A percentile compares a stretch with the other conserved stretches of the same genome.
These are phyloP conservation scores for Rhincodon typus DNA, from an alignment of 2,797 vertebrate genomes.

Conservation along the genomic window DNA sequence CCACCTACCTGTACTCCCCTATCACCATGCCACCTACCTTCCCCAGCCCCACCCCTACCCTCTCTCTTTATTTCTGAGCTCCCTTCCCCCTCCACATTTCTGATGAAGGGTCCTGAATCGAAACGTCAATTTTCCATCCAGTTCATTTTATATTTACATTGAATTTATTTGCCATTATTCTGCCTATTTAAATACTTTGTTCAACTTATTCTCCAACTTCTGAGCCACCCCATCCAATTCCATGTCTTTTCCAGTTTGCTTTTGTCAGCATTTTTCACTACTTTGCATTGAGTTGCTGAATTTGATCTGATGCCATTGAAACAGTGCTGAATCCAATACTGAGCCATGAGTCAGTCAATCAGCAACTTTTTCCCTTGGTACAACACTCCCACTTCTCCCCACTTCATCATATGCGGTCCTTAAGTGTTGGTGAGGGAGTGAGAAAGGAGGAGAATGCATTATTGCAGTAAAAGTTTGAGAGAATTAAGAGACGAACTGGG, in stretches of 20 bases:
- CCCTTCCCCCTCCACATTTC: too few relatives aligned
- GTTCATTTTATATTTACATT: background rate
- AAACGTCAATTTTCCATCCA: background rate
- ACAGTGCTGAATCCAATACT: background rate
- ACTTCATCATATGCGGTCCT: background rate
- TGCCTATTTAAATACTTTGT: background rate
- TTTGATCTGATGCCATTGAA: background rate
- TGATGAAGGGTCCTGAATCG: too few relatives aligned
- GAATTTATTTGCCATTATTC: background rate
- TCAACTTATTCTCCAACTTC: background rate
- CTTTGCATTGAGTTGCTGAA: constrained; percentile 8
- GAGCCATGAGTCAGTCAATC: background rate
- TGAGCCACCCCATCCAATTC: background rate
- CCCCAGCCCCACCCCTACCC: too few relatives aligned
- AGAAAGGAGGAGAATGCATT: background rate
- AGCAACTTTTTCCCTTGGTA: background rate
- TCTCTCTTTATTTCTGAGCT: too few relatives aligned
- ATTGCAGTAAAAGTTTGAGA: background rate
- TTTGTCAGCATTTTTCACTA: background rate
- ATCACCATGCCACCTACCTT: too few relatives aligned
- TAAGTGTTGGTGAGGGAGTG: background rate
- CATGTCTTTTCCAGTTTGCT: background rate
- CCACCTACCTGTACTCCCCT: too few relatives aligned
- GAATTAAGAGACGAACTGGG: background rate
- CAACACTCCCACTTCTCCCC: too few relatives aligned